Evolutionary conservation across 2,797 vertebrate genomes (phyloP), one percentile per base, ranked within the genome.

Genomic region (Sebastes matsubarae): DNA sequence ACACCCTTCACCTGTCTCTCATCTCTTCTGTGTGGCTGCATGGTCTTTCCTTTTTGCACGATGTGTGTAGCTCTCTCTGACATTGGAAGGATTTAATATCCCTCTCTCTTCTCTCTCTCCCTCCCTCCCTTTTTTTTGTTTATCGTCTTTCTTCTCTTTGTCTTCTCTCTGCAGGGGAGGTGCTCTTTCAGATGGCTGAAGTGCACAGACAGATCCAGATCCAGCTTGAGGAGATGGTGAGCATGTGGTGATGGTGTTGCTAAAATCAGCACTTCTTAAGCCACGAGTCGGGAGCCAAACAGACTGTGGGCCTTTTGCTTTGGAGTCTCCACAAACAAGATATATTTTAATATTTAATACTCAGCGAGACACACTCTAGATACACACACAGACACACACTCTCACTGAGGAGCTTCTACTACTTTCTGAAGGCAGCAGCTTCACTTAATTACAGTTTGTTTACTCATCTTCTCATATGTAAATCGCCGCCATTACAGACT

Each of bases 121-220:
- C 16, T 54, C 60, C 57, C 69, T 55, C 57, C 61, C 65, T 36
- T 82, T 36, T 68, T 57, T 80, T 72, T 78, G 65, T 84, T 79
- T 73, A 75, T 87, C 25, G 52, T 75, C 69, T 70, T 73, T 63
- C 25, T 81, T 7, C 54, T 68, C 59, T 72, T 61, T 85, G 73
- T 86, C 64, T 63, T 84, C 30, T 93, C 79, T 89, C 86, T 89
- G 27, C 95, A 99, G 98, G 98, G 90, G 98, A 99, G 0, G 98
- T 99, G 25, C 98, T 99, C 18, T 99, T 99, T 94, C 98, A 99
- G 96, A 99, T 99, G 98, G 98, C 98, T 0, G 98, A 99, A 78
- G 98, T 99, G 77, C 98, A 99, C 95, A 90, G 98, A 87, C 98
- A 99, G 95, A 99, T 99, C 90, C 98, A 99, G 93, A 98, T 98